Evolutionary conservation across 2,888 invertebrate species (phyloP), one percentile per base, ranked within the genome.

Genomic region (Pelosia muscerda): DNA sequence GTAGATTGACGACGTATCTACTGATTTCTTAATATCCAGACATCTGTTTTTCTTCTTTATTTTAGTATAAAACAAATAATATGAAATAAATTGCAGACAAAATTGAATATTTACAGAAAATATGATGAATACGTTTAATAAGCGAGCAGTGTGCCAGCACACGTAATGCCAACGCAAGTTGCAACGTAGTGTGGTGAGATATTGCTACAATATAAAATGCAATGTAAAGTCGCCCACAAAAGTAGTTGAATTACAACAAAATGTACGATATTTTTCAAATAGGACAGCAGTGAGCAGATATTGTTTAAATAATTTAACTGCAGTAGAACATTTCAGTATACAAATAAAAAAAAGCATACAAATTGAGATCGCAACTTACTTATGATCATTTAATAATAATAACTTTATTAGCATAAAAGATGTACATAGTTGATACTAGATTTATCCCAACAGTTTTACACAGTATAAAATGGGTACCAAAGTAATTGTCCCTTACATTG

Each of bases 101-200:
- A 10, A 28, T 57, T 57, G 10, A 28, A n/a, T 59, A 77, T 65
- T 76, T 68, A 67, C 63, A 65, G 54, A 66, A 79, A 69, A 75
- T 75, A 77, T 90, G 90, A 89, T 88, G 84, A 85, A 90, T 89
- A 86, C 82, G 84, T 90, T 87, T 88, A 89, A 90, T 90, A 88
- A 88, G 81, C 80, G 83, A 72, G 69, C 64, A 69, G 68, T 69
- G 71, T 81, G 66, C 72, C 49, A 73, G 82, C 86, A 87, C 83
- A 86, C 80, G 73, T 79, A 66, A 53, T 57, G 56, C 19, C 49
- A n/a, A n/a, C 49, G 4, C n/a, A n/a, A 10, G 6, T 55, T 57
- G 65, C 66, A 63, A 56, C 68, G 65, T 67, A 69, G 66, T 66
- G 77, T 55, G 66, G 63, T 79, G 83, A 85, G 83, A 84, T 83